phyloP scores from a whole-genome alignment of 2,113 vertebrate species.

The Mirounga angustirostris region DNA sequence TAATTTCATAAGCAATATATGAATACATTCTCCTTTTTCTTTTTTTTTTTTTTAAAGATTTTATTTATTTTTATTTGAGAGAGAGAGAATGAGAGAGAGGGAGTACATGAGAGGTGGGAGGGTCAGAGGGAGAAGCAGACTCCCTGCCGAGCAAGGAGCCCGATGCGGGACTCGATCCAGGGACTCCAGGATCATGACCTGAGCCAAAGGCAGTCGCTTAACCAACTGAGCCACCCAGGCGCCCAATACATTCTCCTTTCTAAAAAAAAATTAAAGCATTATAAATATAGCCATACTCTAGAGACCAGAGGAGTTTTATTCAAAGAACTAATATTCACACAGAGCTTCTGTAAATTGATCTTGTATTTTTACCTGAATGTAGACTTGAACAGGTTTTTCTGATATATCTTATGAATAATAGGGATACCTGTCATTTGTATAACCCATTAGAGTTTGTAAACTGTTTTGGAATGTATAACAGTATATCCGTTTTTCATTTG shows the following conservation, averaged over 20 bases:
- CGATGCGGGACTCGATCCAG: too few relatives aligned
- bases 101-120: too few relatives aligned
- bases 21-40: neutral
- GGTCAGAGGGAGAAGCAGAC: too few relatives aligned
- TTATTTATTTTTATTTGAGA: too few relatives aligned
- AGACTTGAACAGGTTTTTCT: conserved; percentile 2
- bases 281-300: neutral
- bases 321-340: neutral
- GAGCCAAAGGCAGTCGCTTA: too few relatives aligned
- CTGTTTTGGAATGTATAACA: conserved; percentile 1
- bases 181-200: too few relatives aligned
- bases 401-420: neutral
- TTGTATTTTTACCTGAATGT: conserved; percentile 29
- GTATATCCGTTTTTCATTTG: neutral
- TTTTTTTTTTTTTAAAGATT: too few relatives aligned
- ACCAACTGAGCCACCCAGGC: too few relatives aligned
- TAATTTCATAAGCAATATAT: neutral
- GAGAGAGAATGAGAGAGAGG: too few relatives aligned
- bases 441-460: neutral
- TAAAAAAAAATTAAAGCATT: neutral
- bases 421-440: neutral
- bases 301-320: neutral
- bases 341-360: neutral
- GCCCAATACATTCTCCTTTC: neutral
- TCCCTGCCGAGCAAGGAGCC: too few relatives aligned